These are phyloP conservation scores for Etia nguti DNA, from an alignment of 2,113 vertebrate genomes.

Conservation along the genomic window DNA sequence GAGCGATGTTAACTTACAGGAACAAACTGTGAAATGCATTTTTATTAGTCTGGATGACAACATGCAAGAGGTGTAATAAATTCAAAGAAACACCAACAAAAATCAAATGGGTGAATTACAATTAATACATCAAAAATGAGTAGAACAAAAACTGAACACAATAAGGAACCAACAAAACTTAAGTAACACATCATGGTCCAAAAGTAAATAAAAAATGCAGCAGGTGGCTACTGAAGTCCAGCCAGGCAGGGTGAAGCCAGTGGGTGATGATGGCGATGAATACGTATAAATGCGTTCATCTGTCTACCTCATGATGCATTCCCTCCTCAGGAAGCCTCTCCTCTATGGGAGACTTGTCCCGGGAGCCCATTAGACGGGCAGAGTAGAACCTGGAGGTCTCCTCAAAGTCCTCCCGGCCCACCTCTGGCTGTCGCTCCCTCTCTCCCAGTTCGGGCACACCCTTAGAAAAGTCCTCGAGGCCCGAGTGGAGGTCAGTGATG, in stretches of 20 bases:
- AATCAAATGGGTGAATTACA: neutral
- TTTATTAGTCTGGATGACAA: neutral
- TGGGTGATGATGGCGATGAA: slow-evolving; percentile 4
- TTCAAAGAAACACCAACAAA: neutral
- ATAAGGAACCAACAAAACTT: neutral
- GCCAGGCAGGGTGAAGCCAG: slow-evolving; percentile 24
- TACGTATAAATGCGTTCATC: neutral
- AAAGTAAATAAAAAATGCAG: neutral
- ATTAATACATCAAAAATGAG: neutral
- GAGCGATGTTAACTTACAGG: neutral
- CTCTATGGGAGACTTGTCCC: slow-evolving; percentile 65
- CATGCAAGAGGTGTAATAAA: neutral
- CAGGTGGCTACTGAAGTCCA: neutral
- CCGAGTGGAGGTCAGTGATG: slow-evolving; percentile 84
- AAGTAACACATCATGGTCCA: neutral
- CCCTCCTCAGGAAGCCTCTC: slow-evolving; percentile 59
- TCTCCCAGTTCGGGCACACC: slow-evolving; percentile 77
- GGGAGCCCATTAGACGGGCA: slow-evolving; percentile 59
- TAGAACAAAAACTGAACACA: neutral
- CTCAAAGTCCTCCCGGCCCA: slow-evolving; percentile 81
- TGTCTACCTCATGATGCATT: slow-evolving; percentile 65
- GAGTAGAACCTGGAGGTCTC: slow-evolving; percentile 71
- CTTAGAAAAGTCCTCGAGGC: slow-evolving; percentile 83
- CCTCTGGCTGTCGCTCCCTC: slow-evolving; percentile 73
- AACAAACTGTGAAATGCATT: neutral